These are phyloP conservation scores for Pocillopora grandis DNA, from an alignment of 92 coral and sea anemone genomes.

Conservation along the genomic window DNA sequence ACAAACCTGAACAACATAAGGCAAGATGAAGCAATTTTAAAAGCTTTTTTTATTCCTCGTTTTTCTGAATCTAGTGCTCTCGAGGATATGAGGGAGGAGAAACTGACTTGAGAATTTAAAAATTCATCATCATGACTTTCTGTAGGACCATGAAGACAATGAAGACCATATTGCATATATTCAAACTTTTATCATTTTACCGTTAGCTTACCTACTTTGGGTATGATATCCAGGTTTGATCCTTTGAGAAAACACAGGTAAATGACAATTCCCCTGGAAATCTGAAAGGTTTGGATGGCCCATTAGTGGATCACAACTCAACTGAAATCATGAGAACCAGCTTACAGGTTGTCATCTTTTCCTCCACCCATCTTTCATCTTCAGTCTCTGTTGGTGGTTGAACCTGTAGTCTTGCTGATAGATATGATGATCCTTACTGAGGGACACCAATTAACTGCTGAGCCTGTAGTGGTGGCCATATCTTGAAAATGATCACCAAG, in stretches of 20 bases:
- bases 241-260: slow-evolving; percentile 76
- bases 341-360: not conserved
- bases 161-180: not conserved
- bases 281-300: slow-evolving; percentile 25
- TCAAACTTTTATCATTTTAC: not conserved
- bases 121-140: not conserved
- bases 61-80: too few species aligned
- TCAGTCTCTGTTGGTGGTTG: slow-evolving; percentile 53
- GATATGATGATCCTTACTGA: slow-evolving; percentile 65
- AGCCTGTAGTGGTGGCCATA: slow-evolving; percentile 15
- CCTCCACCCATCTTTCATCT: slow-evolving; percentile 73
- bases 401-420: slow-evolving; percentile 74
- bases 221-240: slow-evolving; percentile 56
- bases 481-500: not conserved
- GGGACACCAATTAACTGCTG: slow-evolving; percentile 11
- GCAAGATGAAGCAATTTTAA: too few species aligned
- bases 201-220: slow-evolving; percentile 69
- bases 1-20: too few species aligned
- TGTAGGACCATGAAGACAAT: not conserved
- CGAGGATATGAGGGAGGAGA: too few species aligned
- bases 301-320: too few species aligned
- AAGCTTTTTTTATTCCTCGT: too few species aligned
- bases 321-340: too few species aligned
- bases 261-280: slow-evolving; percentile 69
- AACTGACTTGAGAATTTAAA: too few species aligned